Evolutionary conservation across 1,140 invertebrate species (phyloP), one percentile per base, ranked within the genome.

Genomic region (Stegodyphus mimosarum): DNA sequence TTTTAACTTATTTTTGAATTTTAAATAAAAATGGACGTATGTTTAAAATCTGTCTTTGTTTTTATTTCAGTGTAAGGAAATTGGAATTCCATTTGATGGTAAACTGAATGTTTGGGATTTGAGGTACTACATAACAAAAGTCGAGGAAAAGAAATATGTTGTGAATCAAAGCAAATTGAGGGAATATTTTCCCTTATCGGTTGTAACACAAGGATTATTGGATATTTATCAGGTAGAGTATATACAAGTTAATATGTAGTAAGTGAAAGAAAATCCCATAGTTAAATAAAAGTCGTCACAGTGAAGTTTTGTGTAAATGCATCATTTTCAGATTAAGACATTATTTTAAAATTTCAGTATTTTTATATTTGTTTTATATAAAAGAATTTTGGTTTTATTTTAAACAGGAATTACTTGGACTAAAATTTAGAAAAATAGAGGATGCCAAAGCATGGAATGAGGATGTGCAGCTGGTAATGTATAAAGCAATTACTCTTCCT

Each of bases 161-260:
- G 91, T 93, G 0, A 91, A 93, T 88, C 91, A 93, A 78, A 89
- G 92, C 69, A 89, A 90, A 85, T 89, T 92, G 15, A 92, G 91
- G 77, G 90, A 92, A 85, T 93, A 93, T 87, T 93, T 93, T 87
- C 92, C 92, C 4, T 88, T 93, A 86, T 88, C 91, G 11, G 88
- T 89, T 11, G 92, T 93, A 6, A 92, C 91, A 4, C 89, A 90
- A 67, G 92, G 92, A 55, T 88, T 93, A 50, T 87, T 93, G 33
- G 88, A 90, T 60, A 93, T 93, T 50, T 93, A 93, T 87, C 91
- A 93, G 89, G 91, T 91, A 84, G 17, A 69, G 69, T 60, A 10
- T 60, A 60, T 9, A 60, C 53, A n/a, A n/a, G 33, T 33, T 33
- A 33, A 33, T 33, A 33, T 33, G 3, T 33, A 33, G 33, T 33